Percentiles rank a stretch among this genome's conserved stretches.
These are phyloP conservation scores for Siniperca obscura DNA, from an alignment of 2,797 vertebrate genomes.

Conservation along the genomic window DNA sequence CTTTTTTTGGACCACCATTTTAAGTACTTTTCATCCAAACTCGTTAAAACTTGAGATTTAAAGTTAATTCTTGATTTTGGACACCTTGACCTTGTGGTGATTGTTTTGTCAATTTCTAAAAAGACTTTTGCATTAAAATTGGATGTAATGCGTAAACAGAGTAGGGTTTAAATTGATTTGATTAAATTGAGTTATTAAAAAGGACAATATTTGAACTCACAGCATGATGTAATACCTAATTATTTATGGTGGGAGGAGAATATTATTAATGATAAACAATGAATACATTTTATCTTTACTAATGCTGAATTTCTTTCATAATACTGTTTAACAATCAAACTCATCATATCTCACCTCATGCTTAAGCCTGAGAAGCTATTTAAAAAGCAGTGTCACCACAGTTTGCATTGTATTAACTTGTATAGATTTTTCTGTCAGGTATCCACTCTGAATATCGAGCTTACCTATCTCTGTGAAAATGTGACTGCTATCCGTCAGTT, in stretches of 20 bases:
- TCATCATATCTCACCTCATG: constrained; percentile 8
- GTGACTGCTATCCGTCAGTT: constrained; percentile 43
- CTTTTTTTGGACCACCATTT: neutral
- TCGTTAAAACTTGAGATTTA: neutral
- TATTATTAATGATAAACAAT: neutral
- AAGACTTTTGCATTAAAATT: neutral
- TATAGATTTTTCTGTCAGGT: constrained; percentile 39
- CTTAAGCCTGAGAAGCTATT: constrained; percentile 1
- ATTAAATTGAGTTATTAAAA: constrained; percentile 5
- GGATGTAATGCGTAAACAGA: neutral
- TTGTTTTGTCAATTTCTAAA: neutral
- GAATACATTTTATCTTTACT: neutral
- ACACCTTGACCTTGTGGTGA: neutral
- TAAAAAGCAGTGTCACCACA: constrained; percentile 3
- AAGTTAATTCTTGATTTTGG: neutral
- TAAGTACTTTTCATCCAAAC: neutral
- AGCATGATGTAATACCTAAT: neutral
- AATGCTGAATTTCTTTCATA: constrained; percentile 12
- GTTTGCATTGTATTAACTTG: constrained; percentile 34
- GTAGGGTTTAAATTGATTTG: neutral
- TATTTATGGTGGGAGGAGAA: neutral
- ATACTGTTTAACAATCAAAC: neutral
- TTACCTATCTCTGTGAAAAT: constrained; percentile 25
- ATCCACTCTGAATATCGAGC: constrained; percentile 30
- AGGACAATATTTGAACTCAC: neutral